These are phyloP conservation scores for Polyommatus icarus DNA, from an alignment of 2,888 invertebrate genomes.

Conservation along the genomic window DNA sequence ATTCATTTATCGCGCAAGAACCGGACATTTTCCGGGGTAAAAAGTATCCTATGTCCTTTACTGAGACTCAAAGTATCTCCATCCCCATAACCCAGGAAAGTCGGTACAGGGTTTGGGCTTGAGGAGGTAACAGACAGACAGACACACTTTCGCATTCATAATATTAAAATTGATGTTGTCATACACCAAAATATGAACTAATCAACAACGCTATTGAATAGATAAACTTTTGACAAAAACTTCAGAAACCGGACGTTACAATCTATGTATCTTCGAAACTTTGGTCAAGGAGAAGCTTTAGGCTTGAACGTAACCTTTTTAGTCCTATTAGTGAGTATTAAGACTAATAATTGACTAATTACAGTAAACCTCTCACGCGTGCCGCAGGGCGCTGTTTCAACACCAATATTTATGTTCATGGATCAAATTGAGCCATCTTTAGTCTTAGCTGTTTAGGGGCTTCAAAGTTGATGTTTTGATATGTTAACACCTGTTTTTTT, in stretches of 20 bases:
- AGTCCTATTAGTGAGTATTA: constrained; percentile 24
- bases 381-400: constrained; percentile 11
- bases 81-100: too few relatives aligned
- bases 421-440: constrained; percentile 2
- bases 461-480: neutral
- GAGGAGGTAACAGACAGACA: too few relatives aligned
- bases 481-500: neutral
- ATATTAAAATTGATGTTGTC: too few relatives aligned
- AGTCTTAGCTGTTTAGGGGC: neutral
- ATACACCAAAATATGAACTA: too few relatives aligned
- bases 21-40: too few relatives aligned
- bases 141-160: too few relatives aligned
- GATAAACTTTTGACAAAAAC: neutral
- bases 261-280: neutral
- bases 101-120: too few relatives aligned
- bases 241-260: neutral
- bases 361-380: neutral
- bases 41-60: too few relatives aligned
- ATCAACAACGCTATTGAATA: too few relatives aligned
- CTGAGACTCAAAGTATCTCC: too few relatives aligned
- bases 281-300: neutral
- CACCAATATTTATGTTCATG: constrained; percentile 11
- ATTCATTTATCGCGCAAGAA: too few relatives aligned
- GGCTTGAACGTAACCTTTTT: constrained; percentile 5
- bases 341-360: constrained; percentile 24